A percentile compares a stretch with the other conserved stretches of the same genome.
phyloP scores from a whole-genome alignment of 1,140 invertebrate genomes.

The Eubasilissa regina region DNA sequence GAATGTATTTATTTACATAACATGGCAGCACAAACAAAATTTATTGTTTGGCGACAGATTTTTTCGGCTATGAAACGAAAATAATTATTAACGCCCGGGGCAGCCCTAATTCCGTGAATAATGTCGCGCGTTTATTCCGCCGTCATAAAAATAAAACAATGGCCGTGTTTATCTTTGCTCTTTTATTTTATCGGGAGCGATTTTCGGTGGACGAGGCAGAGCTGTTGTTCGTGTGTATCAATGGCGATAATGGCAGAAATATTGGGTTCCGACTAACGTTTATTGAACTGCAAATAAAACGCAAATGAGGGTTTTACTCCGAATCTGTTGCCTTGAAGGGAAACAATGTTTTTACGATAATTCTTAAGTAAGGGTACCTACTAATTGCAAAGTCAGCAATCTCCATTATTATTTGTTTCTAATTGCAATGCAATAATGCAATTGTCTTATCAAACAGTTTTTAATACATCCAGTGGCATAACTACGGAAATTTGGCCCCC shows the following conservation, averaged over 20 bases:
- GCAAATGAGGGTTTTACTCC: no score
- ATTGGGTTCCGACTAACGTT: no score
- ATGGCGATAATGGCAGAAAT: background rate
- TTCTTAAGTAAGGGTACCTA: no score
- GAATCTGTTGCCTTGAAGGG: no score
- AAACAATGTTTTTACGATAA: no score
- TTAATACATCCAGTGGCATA: no score
- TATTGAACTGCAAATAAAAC: no score
- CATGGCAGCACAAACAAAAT: constrained; percentile 59
- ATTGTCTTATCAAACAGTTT: no score
- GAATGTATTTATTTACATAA: constrained; percentile 60
- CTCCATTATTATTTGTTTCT: no score
- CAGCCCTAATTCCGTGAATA: constrained; percentile 59
- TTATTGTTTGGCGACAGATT: constrained; percentile 61
- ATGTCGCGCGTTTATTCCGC: constrained; percentile 56
- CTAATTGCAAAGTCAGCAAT: no score
- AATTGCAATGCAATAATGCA: no score
- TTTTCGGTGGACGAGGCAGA: constrained; percentile 4
- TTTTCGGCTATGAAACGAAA: constrained; percentile 61
- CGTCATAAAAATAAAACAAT: constrained; percentile 51
- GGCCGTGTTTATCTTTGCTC: constrained; percentile 49
- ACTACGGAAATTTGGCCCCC: no score
- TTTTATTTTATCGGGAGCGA: constrained; percentile 46
- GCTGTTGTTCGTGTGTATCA: background rate
- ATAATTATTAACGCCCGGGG: constrained; percentile 59